These are phyloP conservation scores for Colletes collaris DNA, from an alignment of 2,888 invertebrate species.

Conservation along the genomic window DNA sequence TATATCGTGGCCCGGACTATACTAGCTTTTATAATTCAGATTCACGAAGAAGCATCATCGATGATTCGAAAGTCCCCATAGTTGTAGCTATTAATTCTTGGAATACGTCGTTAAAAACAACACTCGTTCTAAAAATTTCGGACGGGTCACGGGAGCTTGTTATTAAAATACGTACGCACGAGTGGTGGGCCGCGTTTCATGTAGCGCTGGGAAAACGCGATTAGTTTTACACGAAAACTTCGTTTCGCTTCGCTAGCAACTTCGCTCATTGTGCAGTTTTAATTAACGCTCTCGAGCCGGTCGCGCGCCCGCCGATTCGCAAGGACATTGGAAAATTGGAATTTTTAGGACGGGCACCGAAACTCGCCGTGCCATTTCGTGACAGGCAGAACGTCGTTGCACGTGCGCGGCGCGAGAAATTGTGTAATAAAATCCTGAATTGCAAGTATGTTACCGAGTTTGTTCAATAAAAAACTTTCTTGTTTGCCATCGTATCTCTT, in stretches of 20 bases:
- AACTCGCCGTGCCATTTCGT: conserved; percentile 21
- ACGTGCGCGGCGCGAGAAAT: neutral
- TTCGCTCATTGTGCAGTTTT: conserved; percentile 35
- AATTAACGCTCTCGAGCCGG: conserved; percentile 35
- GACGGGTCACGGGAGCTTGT: conserved; percentile 7
- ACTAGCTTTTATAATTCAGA: too few species aligned
- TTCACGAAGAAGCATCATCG: conserved; percentile 8
- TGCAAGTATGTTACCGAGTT: neutral
- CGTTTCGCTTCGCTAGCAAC: conserved; percentile 20
- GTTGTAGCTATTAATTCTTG: neutral
- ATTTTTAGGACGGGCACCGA: conserved; percentile 24
- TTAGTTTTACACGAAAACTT: conserved; percentile 43
- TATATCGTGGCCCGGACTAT: too few species aligned
- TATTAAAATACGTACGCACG: conserved; percentile 34
- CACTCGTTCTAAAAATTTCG: conserved; percentile 9
- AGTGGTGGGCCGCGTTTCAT: conserved; percentile 4
- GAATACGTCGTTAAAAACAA: neutral
- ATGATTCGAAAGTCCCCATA: conserved; percentile 28
- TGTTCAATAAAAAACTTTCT: neutral
- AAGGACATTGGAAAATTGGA: conserved; percentile 33
- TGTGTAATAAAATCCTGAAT: neutral
- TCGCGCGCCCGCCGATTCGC: conserved; percentile 23
- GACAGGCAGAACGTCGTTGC: conserved; percentile 9
- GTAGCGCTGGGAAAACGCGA: conserved; percentile 29
- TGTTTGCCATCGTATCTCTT: neutral